Evolutionary conservation across 2,113 vertebrate species (phyloP).

Genomic region (Pundamilia nyererei): DNA sequence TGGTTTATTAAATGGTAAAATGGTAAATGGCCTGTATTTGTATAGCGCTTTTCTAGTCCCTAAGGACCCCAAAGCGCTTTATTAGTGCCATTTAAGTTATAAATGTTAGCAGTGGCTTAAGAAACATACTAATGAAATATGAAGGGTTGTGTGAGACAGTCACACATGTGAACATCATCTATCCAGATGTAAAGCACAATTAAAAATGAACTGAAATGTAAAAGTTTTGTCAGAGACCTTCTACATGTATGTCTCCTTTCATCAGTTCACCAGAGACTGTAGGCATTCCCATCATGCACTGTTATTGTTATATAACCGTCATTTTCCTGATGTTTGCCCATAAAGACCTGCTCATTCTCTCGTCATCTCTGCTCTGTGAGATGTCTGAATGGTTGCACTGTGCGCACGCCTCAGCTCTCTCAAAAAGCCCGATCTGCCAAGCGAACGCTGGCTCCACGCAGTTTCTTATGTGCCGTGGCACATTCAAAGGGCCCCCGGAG

Average conservation of each 20-base stretch:
- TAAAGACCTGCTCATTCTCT: background rate
- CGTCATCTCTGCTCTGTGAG: slow-evolving; percentile 14
- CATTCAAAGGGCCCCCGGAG: slow-evolving; percentile 16
- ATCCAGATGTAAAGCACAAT: background rate
- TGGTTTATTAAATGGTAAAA: background rate
- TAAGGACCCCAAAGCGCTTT: background rate
- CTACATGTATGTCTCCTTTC: background rate
- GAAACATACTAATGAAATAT: background rate
- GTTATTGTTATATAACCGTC: background rate
- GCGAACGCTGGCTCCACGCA: background rate
- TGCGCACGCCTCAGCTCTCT: background rate
- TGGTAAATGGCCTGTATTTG: too few species aligned
- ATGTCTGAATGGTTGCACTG: background rate
- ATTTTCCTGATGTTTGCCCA: background rate
- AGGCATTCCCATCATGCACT: background rate
- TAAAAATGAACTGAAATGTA: background rate
- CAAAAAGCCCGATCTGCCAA: background rate
- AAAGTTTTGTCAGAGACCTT: background rate
- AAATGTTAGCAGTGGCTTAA: background rate
- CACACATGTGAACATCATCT: background rate
- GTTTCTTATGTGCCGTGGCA: background rate
- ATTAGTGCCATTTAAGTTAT: background rate
- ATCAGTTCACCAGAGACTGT: background rate
- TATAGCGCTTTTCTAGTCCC: too few species aligned
- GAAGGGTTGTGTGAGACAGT: background rate